A percentile compares a stretch with the other conserved stretches of the same genome.
phyloP scores from a whole-genome alignment of 2,888 invertebrate species.

The Nasonia oneida region DNA sequence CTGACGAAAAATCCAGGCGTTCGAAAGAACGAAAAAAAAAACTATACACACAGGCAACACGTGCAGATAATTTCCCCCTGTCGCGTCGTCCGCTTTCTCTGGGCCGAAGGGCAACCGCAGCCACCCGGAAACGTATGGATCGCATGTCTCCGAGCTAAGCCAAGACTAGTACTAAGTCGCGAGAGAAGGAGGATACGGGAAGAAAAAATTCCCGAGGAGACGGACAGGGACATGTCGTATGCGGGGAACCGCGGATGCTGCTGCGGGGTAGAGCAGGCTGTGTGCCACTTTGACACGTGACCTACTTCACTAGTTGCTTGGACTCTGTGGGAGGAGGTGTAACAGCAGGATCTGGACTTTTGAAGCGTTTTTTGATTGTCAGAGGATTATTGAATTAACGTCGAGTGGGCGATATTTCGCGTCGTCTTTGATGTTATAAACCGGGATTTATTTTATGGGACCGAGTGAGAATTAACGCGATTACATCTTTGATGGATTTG shows the following conservation, averaged over 20 bases:
- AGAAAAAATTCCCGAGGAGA: neutral
- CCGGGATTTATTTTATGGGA: neutral
- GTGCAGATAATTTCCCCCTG: conserved; percentile 25
- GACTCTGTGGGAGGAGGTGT: neutral
- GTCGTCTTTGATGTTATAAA: neutral
- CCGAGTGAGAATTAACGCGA: neutral
- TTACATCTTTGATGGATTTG: neutral
- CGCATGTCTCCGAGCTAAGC: conserved; percentile 30
- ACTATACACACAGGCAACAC: neutral
- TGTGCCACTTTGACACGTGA: neutral
- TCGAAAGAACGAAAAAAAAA: neutral
- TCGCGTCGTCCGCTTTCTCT: conserved; percentile 23
- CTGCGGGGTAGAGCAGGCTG: neutral
- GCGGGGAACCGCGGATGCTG: neutral
- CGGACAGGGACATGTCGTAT: neutral
- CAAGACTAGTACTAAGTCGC: conserved; percentile 5
- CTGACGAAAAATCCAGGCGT: neutral
- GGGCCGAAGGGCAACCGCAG: conserved; percentile 43
- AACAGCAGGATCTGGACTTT: neutral
- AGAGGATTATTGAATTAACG: neutral
- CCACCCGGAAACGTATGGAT: conserved; percentile 30
- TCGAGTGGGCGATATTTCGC: neutral
- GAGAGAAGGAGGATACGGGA: conserved; percentile 11
- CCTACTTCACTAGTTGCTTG: neutral
- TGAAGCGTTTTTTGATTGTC: neutral